Conservation (phyloP, 1,140 invertebrate species). For the Cotesia typhae region DNA sequence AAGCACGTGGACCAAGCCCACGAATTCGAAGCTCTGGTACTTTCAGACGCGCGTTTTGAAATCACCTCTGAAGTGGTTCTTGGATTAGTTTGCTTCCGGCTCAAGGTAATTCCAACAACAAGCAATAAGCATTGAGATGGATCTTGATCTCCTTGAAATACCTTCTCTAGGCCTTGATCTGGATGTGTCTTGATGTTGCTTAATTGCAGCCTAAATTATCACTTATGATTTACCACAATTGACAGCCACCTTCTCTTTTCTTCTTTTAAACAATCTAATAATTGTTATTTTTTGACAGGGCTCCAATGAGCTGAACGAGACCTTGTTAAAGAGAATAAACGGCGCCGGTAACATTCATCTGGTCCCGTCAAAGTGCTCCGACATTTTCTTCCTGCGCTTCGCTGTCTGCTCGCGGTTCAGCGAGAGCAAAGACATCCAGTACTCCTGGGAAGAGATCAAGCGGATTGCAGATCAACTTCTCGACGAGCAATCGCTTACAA, state of each 20-base stretch:
- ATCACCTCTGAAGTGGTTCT: conserved; percentile 86
- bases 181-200: background rate
- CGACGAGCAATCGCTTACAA: conserved; percentile 61
- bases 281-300: conserved; percentile 66
- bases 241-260: background rate
- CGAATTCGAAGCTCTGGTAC: conserved; percentile 79
- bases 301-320: conserved; percentile 85
- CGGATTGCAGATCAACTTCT: conserved; percentile 74
- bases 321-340: conserved; percentile 86
- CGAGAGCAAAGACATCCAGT: conserved; percentile 82
- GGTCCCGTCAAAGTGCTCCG: conserved; percentile 88
- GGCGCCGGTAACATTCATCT: conserved; percentile 92
- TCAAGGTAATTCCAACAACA: conserved; percentile 73
- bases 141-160: conserved; percentile 28
- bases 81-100: conserved; percentile 92
- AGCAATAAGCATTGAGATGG: conserved; percentile 3
- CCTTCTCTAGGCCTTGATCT: conserved; percentile 25
- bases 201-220: too few relatives aligned
- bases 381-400: conserved; percentile 87
- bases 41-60: conserved; percentile 83
- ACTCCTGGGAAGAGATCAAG: conserved; percentile 87
- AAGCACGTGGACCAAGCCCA: conserved; percentile 82
- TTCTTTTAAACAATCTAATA: background rate
- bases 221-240: background rate
- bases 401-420: conserved; percentile 90